Conservation (phyloP, 2,888 invertebrate species). For the Heliconius erato region DNA sequence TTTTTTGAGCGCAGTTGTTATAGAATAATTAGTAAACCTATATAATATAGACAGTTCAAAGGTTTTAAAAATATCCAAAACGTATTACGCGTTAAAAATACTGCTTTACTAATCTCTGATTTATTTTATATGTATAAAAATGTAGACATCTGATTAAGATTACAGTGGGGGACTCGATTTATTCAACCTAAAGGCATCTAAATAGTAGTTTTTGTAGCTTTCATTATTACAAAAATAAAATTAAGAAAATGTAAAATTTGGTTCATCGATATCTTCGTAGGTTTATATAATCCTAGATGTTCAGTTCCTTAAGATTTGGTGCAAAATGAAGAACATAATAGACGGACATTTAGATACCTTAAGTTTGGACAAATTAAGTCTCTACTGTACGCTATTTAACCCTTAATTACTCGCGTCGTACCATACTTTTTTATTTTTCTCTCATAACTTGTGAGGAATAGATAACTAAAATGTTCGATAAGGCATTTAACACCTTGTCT, state of each 20-base stretch:
- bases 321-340: background rate
- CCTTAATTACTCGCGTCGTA: conserved; percentile 1
- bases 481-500: too few species aligned
- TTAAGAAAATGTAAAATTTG: background rate
- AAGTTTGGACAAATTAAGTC: background rate
- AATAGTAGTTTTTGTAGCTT: background rate
- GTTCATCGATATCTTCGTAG: background rate
- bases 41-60: background rate
- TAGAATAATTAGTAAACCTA: conserved; percentile 23
- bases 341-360: background rate
- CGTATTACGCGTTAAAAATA: background rate
- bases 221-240: background rate
- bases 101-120: background rate
- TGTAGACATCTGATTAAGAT: conserved; percentile 11
- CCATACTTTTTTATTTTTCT: background rate
- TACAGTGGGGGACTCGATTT: background rate
- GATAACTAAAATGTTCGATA: too few species aligned
- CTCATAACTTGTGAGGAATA: background rate
- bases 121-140: background rate
- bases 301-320: background rate
- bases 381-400: conserved; percentile 15
- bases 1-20: background rate
- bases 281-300: background rate
- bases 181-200: background rate
- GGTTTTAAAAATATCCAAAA: background rate